A percentile compares a stretch with the other conserved stretches of the same genome.
Conservation (phyloP, 2,888 invertebrate genomes). For the Tolmerus cingulatus region DNA sequence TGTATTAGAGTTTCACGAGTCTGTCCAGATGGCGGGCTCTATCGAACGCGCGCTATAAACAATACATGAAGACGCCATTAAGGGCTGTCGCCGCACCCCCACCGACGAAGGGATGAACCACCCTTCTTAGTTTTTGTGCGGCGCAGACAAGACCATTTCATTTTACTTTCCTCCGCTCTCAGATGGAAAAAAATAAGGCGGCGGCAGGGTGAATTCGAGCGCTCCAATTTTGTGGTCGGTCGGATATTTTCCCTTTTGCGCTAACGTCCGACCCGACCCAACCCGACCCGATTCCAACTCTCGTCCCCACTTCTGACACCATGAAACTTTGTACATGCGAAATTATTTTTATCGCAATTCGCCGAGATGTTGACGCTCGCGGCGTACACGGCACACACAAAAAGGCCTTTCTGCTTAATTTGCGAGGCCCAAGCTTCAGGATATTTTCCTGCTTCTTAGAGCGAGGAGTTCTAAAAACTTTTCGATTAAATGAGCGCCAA, state of each 20-base stretch:
- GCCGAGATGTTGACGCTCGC: not conserved
- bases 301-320: not conserved
- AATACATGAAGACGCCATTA: not conserved
- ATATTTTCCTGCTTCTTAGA: not conserved
- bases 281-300: not conserved
- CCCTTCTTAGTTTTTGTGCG: not conserved
- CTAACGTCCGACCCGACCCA: not conserved
- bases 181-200: not conserved
- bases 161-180: not conserved
- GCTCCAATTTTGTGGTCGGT: not conserved
- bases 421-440: not conserved
- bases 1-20: not conserved
- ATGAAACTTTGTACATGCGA: not conserved
- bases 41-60: not conserved
- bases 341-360: not conserved
- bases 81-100: not conserved
- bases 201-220: not conserved
- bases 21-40: not conserved
- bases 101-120: not conserved
- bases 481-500: not conserved
- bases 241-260: not conserved
- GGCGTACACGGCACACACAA: not conserved
- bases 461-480: not conserved
- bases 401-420: not conserved
- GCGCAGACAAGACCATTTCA: not conserved